These are phyloP conservation scores for Boleophthalmus pectinirostris DNA, from an alignment of 2,113 vertebrate species.

Conservation along the genomic window DNA sequence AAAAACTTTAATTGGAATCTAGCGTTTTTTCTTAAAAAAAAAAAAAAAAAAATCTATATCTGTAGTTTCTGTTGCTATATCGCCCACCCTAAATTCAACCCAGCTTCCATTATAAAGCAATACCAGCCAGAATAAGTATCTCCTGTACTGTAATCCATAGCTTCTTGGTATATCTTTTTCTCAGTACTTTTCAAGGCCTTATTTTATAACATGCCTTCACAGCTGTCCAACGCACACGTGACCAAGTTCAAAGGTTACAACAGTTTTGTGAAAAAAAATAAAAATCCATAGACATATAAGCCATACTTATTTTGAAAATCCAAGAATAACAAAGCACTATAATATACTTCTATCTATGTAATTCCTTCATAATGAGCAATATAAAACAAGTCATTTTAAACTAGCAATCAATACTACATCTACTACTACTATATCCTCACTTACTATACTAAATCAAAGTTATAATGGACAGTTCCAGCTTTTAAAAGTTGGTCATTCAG, in stretches of 20 bases:
- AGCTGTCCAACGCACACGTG: conserved; percentile 36
- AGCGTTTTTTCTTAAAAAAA: too few species aligned
- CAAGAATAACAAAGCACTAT: conserved; percentile 48
- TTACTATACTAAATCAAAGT: neutral
- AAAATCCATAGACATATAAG: neutral
- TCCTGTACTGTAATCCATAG: neutral
- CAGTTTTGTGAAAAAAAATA: conserved; percentile 1
- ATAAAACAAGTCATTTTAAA: conserved; percentile 3
- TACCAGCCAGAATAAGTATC: neutral
- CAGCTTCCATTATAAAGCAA: neutral
- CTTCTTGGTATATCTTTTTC: neutral
- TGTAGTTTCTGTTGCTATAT: neutral
- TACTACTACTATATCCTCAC: neutral
- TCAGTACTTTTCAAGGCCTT: conserved; percentile 22
- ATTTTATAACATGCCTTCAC: conserved; percentile 28
- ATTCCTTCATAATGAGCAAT: neutral
- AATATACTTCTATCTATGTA: conserved; percentile 6
- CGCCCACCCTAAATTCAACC: neutral
- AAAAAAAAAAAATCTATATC: neutral
- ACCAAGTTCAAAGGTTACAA: neutral
- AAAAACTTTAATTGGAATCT: too few species aligned
- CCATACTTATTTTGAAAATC: conserved; percentile 46
- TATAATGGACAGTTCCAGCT: conserved; percentile 29
- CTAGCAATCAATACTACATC: neutral
- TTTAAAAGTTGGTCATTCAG: conserved; percentile 46